A percentile compares a stretch with the other conserved stretches of the same genome.
phyloP scores from a whole-genome alignment of 2,888 invertebrate genomes.

The Cremastinae sp. region DNA sequence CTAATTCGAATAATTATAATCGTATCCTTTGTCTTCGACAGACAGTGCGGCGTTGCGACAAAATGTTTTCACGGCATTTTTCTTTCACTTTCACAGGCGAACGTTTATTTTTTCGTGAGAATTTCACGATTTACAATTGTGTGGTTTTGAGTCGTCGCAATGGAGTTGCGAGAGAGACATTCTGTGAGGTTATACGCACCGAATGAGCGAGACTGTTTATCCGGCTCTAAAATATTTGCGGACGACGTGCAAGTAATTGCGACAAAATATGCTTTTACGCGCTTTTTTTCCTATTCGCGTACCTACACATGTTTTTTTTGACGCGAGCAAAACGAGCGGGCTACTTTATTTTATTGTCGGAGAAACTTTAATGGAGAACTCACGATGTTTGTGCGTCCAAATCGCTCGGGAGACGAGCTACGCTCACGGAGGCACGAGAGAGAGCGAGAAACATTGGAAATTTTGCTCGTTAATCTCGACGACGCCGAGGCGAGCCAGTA shows the following conservation, averaged over 20 bases:
- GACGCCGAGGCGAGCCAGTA: slow-evolving; percentile 11
- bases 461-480: slow-evolving; percentile 31
- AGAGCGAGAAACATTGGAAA: slow-evolving; percentile 1
- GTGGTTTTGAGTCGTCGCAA: slow-evolving; percentile 1
- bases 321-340: background rate
- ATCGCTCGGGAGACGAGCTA: too few relatives aligned
- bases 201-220: slow-evolving; percentile 1
- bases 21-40: slow-evolving; percentile 18
- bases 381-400: background rate
- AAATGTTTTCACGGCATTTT: slow-evolving; percentile 6
- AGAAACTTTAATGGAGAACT: background rate
- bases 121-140: slow-evolving; percentile 29
- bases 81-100: too few relatives aligned
- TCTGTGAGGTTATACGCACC: background rate
- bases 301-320: background rate
- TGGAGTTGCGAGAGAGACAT: slow-evolving; percentile 13
- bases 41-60: background rate
- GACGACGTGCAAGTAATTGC: background rate
- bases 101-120: background rate
- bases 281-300: background rate
- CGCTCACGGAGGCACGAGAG: background rate
- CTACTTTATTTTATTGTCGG: background rate
- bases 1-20: slow-evolving; percentile 5
- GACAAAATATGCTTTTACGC: slow-evolving; percentile 7
- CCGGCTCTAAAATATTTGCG: slow-evolving; percentile 8